A percentile compares a stretch with the other conserved stretches of the same genome.
Conservation (phyloP, 1,140 invertebrate species). For the Sitobion miscanthi region DNA sequence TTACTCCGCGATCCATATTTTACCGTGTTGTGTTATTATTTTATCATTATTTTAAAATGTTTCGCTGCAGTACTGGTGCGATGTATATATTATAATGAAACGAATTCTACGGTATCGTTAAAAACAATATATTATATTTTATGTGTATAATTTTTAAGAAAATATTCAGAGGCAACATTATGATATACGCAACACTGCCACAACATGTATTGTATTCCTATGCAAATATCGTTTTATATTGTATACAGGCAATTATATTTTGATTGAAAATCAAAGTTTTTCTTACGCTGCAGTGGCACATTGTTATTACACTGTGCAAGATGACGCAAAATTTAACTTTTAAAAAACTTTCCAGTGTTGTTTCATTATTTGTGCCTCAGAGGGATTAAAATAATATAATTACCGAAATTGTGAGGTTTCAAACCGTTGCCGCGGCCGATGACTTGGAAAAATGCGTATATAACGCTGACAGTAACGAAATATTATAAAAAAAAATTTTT, state of each 20-base stretch:
- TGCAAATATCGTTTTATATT: not conserved
- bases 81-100: not conserved
- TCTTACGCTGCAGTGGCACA: not conserved
- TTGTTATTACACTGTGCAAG: not conserved
- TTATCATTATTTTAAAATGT: constrained; percentile 15
- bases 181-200: not conserved
- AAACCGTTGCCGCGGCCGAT: not conserved
- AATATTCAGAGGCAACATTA: not conserved
- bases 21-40: not conserved
- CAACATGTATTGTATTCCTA: not conserved
- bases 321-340: not conserved
- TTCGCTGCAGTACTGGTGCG: not conserved
- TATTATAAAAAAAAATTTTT: not conserved
- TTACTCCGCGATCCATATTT: not conserved
- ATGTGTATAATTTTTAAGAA: not conserved
- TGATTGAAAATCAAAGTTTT: constrained; percentile 3
- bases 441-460: not conserved
- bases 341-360: not conserved
- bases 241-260: not conserved
- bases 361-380: not conserved
- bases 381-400: not conserved
- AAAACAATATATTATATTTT: not conserved
- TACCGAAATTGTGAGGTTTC: not conserved
- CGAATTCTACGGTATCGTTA: not conserved
- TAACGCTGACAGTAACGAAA: not conserved